These are phyloP conservation scores for Palloptera scutellata DNA, from an alignment of 2,888 invertebrate genomes.

Conservation along the genomic window DNA sequence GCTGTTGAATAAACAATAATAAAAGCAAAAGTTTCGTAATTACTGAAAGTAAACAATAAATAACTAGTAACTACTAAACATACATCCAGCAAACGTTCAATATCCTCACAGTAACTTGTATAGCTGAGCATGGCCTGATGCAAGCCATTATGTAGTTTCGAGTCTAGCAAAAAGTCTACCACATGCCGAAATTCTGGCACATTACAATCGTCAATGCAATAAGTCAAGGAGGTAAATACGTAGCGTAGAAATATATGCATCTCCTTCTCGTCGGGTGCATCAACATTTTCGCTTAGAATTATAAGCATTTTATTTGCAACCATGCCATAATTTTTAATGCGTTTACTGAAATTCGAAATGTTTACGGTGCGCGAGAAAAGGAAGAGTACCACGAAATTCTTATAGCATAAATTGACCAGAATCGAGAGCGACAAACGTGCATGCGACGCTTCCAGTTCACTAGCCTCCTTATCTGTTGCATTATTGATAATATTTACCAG, in stretches of 20 bases:
- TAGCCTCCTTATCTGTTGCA: conserved; percentile 41
- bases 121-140: conserved; percentile 57
- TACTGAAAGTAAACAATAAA: background rate
- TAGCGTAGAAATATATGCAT: conserved; percentile 56
- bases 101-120: conserved; percentile 52
- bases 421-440: conserved; percentile 71
- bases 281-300: conserved; percentile 60
- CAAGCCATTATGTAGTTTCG: conserved; percentile 51
- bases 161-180: conserved; percentile 57
- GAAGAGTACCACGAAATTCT: conserved; percentile 78
- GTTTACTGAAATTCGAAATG: conserved; percentile 55
- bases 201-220: conserved; percentile 57
- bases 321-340: conserved; percentile 57
- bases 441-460: conserved; percentile 44
- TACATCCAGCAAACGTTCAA: conserved; percentile 57
- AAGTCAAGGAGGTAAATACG: conserved; percentile 54
- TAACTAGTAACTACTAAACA: no score
- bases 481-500: conserved; percentile 73
- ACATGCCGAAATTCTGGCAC: conserved; percentile 59
- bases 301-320: conserved; percentile 61
- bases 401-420: conserved; percentile 80
- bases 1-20: conserved; percentile 37
- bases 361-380: conserved; percentile 77
- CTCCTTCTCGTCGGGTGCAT: conserved; percentile 53
- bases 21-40: background rate